Evolutionary conservation across 2,888 invertebrate genomes (phyloP).

Genomic region (Ommatoiulus sabulosus): DNA sequence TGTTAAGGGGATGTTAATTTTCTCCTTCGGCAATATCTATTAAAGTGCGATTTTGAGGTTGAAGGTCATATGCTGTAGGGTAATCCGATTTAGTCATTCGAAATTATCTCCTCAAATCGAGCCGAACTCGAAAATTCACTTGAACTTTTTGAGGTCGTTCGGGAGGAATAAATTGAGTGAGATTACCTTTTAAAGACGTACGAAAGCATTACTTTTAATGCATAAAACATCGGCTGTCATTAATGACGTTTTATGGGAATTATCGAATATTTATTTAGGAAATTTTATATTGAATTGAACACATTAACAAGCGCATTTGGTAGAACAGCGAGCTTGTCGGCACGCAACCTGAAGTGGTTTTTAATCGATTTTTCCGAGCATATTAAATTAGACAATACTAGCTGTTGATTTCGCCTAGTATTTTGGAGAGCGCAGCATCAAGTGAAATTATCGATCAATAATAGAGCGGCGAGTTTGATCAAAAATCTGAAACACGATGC

Average conservation of each 20-base stretch:
- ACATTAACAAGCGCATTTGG: background rate
- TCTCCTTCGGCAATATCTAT: no score
- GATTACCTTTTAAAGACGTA: background rate
- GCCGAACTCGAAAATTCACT: background rate
- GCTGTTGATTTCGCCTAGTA: background rate
- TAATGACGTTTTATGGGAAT: background rate
- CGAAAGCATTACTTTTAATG: background rate
- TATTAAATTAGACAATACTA: background rate
- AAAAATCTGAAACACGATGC: background rate
- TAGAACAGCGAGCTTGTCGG: background rate
- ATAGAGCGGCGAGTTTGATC: slow-evolving; percentile 16
- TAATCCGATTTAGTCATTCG: background rate
- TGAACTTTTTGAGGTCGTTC: background rate
- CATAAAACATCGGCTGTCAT: background rate
- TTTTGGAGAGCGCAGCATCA: background rate
- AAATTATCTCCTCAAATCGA: background rate
- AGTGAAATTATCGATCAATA: slow-evolving; percentile 28
- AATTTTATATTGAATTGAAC: background rate
- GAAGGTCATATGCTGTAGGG: background rate
- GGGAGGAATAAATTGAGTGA: background rate
- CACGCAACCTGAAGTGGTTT: slow-evolving; percentile 5
- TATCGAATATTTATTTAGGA: background rate
- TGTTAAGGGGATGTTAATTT: no score
- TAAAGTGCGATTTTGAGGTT: no score
- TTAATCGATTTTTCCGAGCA: slow-evolving; percentile 6